A percentile compares a stretch with the other conserved stretches of the same genome.
phyloP scores from a whole-genome alignment of 2,113 vertebrate genomes.

The Athene noctua region DNA sequence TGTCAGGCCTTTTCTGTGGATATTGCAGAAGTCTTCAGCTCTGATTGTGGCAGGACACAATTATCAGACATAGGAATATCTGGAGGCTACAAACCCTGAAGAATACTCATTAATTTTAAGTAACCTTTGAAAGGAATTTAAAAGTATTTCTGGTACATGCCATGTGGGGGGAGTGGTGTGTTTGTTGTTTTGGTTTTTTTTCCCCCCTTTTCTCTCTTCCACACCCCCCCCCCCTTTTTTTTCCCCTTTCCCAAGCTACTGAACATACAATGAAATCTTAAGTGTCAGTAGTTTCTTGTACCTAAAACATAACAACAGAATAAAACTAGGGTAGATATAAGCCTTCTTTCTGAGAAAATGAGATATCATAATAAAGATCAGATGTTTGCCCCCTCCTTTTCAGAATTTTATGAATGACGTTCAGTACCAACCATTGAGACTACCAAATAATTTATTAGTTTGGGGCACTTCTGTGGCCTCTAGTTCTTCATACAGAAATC shows the following conservation, averaged over 20 bases:
- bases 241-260: neutral
- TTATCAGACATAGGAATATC: neutral
- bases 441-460: neutral
- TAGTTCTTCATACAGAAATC: neutral
- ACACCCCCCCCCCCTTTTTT: rapidly evolving
- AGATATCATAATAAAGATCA: neutral
- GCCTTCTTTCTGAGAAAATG: neutral
- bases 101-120: neutral
- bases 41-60: neutral
- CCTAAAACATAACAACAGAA: neutral
- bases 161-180: neutral
- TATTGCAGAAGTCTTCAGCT: neutral
- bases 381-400: neutral
- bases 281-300: neutral
- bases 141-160: neutral
- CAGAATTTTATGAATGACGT: neutral
- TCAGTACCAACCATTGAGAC: neutral
- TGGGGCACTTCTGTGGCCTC: neutral
- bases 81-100: neutral
- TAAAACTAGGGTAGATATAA: neutral
- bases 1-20: neutral
- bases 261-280: neutral
- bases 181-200: neutral
- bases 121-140: neutral
- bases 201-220: neutral